Conservation (phyloP, 2,888 invertebrate genomes). For the Craniophora ligustri region DNA sequence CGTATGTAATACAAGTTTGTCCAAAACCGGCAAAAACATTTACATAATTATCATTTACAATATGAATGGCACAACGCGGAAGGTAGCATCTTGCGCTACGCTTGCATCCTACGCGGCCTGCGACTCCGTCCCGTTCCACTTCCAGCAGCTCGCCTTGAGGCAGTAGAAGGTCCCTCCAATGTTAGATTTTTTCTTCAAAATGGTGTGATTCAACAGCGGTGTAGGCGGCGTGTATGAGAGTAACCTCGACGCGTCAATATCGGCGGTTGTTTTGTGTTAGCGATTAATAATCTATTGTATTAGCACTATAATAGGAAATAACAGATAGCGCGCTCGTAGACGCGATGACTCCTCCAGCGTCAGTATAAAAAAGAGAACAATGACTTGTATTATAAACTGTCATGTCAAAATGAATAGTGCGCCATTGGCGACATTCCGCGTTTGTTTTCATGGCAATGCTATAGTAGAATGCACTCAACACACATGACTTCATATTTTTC, state of each 20-base stretch:
- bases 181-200: conserved; percentile 50
- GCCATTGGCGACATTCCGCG: conserved; percentile 1
- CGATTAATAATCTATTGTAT: conserved; percentile 45
- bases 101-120: conserved; percentile 44
- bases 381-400: conserved; percentile 5
- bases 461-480: conserved; percentile 24
- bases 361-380: conserved; percentile 7
- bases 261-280: conserved; percentile 39
- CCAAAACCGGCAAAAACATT: not conserved
- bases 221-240: conserved; percentile 41
- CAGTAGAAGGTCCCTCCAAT: conserved; percentile 52
- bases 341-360: conserved; percentile 21
- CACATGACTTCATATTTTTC: conserved; percentile 22
- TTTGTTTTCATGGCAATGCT: conserved; percentile 8
- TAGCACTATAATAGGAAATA: conserved; percentile 44
- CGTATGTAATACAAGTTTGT: not conserved
- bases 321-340: conserved; percentile 10
- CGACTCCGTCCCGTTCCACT: conserved; percentile 43
- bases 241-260: conserved; percentile 40
- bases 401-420: conserved; percentile 11
- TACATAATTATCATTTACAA: too few species aligned
- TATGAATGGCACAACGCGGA: too few species aligned
- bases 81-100: conserved; percentile 41
- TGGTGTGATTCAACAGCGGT: conserved; percentile 44
- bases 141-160: conserved; percentile 55